A percentile compares a stretch with the other conserved stretches of the same genome.
These are phyloP conservation scores for Halocynthia aurantium DNA, from an alignment of 23 tunicate species.

Conservation along the genomic window DNA sequence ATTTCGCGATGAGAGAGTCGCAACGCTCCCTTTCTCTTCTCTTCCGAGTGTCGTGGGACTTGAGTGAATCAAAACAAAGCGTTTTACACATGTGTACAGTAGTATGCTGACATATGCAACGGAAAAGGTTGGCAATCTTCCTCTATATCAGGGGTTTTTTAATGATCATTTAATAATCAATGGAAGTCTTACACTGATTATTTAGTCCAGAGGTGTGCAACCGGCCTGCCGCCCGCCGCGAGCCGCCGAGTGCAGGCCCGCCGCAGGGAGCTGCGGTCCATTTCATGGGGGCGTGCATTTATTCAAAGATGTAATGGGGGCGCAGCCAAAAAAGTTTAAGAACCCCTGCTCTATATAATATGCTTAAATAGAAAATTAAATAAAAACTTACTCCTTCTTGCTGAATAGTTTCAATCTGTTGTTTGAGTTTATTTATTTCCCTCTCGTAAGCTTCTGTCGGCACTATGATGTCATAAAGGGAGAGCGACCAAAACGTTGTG, in stretches of 20 bases:
- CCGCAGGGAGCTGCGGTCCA: no score
- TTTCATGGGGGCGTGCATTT: no score
- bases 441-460: conserved; percentile 76
- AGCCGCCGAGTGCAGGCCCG: no score
- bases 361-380: neutral
- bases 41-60: conserved; percentile 78
- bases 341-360: no score
- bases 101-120: neutral
- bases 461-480: conserved; percentile 78
- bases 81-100: neutral
- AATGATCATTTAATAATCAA: no score
- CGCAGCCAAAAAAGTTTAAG: no score
- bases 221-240: no score
- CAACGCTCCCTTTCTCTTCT: conserved; percentile 86
- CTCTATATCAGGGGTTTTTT: no score
- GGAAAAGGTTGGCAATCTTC: no score
- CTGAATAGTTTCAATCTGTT: conserved; percentile 47
- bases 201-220: no score
- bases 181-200: no score
- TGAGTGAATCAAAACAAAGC: neutral
- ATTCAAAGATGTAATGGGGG: no score
- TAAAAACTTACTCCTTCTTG: conserved; percentile 62
- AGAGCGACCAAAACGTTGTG: conserved; percentile 94
- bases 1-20: conserved; percentile 76
- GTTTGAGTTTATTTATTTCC: conserved; percentile 75